Base-by-base conservation (phyloP, 2,113 vertebrate genomes). In the Melanerpes aurifrons region DNA sequence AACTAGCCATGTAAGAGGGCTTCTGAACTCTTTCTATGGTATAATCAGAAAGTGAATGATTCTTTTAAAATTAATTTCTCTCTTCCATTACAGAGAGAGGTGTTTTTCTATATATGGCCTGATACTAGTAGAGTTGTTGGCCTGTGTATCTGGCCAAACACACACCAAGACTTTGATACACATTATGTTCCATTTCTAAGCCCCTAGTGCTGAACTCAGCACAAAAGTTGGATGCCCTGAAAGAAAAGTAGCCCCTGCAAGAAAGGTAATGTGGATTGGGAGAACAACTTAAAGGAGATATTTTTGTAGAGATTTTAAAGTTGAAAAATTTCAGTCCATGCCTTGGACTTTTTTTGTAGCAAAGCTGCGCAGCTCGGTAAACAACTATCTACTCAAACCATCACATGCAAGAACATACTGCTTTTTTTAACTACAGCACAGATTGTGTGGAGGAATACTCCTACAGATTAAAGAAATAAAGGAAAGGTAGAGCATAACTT, bases 381-480 rank as follows among this genome's bases (percentile, higher is more conserved):
- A 92, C 76, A 92, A 76, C 92, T 77, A 73, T 94, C 90, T 92
- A 48, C 79, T 90, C 43, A 93, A 94, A 78, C 57, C 86, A 88
- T 90, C 13, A 2, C 80, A 87, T 70, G 64, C 4, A 1, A 81
- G 86, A 94, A 82, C 92, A 80, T 53, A 8, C 54, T 83, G 90
- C 90, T 91, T 95, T 86, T 92, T 96, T 86, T 88, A 96, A 69
- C 82, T 58, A 25, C 31, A 75, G 76, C 61, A 92, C 90, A 96
- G 93, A 96, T 93, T 96, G 95, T 94, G 76, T 90, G 88, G 8
- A 25, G 93, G 88, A 94, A 96, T 92, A 68, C 82, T 86, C 79
- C 71, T 71, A 96, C 82, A 74, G 69, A 91, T 80, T 77, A 83
- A 93, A 86, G 66, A 83, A 92, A 92, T 91, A 93, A 88, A 93